These are phyloP conservation scores for Leiothrix lutea DNA, from an alignment of 2,113 vertebrate genomes.

Conservation along the genomic window DNA sequence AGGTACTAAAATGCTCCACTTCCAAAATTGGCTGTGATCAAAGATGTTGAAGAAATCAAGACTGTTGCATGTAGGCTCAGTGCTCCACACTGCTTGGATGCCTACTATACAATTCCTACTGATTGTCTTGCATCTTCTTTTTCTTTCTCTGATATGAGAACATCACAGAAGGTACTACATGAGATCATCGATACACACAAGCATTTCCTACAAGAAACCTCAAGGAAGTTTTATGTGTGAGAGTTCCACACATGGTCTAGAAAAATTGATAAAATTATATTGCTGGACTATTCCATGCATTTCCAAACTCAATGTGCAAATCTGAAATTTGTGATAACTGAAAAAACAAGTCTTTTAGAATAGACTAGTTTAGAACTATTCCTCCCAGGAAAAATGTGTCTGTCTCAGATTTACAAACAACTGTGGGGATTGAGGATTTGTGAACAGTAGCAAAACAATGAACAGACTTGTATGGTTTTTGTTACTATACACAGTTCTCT, in stretches of 20 bases:
- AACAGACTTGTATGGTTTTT: neutral
- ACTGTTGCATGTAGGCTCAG: neutral
- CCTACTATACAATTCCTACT: neutral
- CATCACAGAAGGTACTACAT: neutral
- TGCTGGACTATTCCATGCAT: neutral
- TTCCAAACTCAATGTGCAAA: neutral
- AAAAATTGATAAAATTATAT: neutral
- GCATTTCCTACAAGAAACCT: neutral
- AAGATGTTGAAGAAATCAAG: neutral
- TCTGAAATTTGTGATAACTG: neutral
- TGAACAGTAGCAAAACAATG: neutral
- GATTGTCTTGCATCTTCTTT: neutral
- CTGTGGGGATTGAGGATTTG: neutral
- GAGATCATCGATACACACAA: neutral
- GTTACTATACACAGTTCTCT: neutral
- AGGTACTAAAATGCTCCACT: neutral
- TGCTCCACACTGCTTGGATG: neutral
- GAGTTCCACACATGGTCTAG: neutral
- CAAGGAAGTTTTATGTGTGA: neutral
- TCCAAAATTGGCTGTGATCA: neutral
- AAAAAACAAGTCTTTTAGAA: neutral
- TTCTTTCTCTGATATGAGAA: neutral
- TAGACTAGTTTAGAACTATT: neutral
- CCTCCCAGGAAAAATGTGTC: neutral
- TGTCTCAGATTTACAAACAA: neutral